Percentiles rank a stretch among this genome's conserved stretches.
phyloP scores from a whole-genome alignment of 2,797 vertebrate genomes.

The Crypturellus tataupa region DNA sequence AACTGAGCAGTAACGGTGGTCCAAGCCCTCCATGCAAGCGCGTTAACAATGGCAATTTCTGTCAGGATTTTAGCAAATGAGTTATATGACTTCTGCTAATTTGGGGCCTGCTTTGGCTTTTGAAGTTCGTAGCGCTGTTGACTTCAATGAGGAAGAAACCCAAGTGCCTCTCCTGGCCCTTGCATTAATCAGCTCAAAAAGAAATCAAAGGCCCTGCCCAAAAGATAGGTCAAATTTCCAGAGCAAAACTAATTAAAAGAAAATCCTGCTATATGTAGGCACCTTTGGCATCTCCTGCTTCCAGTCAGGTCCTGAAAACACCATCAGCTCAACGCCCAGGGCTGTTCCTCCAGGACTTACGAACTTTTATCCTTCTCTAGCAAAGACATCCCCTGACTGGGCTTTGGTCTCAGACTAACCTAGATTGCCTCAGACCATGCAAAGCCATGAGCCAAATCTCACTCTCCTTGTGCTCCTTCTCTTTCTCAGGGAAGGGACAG shows the following conservation, averaged over 20 bases:
- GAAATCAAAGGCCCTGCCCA: slow-evolving; percentile 24
- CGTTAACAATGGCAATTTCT: background rate
- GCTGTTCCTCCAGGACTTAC: background rate
- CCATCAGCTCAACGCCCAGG: background rate
- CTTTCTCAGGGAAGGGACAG: background rate
- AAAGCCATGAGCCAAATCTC: background rate
- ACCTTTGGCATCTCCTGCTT: background rate
- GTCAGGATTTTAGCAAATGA: background rate
- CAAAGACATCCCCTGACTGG: background rate
- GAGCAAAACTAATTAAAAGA: background rate
- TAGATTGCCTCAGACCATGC: background rate
- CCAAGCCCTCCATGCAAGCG: background rate
- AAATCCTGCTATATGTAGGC: background rate
- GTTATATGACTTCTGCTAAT: background rate
- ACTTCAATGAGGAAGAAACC: background rate
- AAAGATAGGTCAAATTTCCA: background rate
- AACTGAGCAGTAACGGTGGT: background rate
- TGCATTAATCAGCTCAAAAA: background rate
- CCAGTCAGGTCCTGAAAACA: background rate
- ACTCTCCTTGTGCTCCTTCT: background rate
- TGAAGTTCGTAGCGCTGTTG: slow-evolving; percentile 3
- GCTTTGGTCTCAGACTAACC: background rate
- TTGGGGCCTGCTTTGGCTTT: slow-evolving; percentile 11
- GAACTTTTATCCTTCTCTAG: background rate
- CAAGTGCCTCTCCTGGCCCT: background rate